Evolutionary conservation across 2,888 invertebrate species (phyloP), one percentile per base, ranked within the genome.

Genomic region (Drosophila fulvimacula): DNA sequence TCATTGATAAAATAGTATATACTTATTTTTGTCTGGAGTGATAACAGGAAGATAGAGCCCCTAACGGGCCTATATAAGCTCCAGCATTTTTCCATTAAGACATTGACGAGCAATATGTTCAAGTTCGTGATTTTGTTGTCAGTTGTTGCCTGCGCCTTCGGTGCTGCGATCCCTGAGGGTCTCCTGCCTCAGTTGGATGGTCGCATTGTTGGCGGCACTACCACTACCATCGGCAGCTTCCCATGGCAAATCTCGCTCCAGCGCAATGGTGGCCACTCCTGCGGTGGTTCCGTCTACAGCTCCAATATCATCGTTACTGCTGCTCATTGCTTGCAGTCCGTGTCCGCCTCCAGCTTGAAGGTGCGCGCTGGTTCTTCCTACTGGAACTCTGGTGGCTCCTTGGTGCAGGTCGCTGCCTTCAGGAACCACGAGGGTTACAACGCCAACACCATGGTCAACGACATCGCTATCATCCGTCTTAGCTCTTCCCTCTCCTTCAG

Each of bases 381-480:
- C 51, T 92, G 90, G 70, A 88, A 34, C 69, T 76, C 74, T 5
- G 91, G 89, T 44, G 91, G 91, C 38, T 11, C 19, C 13, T 11
- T 70, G 1, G 13, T 65, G 30, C 3, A 13, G 0, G 83, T 90
- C 7, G 42, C 72, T 7, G 32, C 78, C 21, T 82, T 81, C 72
- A 63, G 34, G 11, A 80, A 76, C 69, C 94, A 95, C 73, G 93
- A 93, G 5, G 86, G 91, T 0, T 95, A 94, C 80, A 92, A 92
- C 27, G 88, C 88, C 39, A 73, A 67, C 0, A 91, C 92, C 46
- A 93, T 93, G 92, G 93, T 94, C 65, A 93, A 93, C 73, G 95
- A 95, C 59, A 92, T 95, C 19, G 94, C 94, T 0, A 75, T 95
- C 1, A 78, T 95, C 13, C 93, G 93, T 90, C 91, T 95, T 2